Evolutionary conservation across 2,888 invertebrate species (phyloP), one percentile per base, ranked within the genome.

Genomic region (Ormyrus rosae): DNA sequence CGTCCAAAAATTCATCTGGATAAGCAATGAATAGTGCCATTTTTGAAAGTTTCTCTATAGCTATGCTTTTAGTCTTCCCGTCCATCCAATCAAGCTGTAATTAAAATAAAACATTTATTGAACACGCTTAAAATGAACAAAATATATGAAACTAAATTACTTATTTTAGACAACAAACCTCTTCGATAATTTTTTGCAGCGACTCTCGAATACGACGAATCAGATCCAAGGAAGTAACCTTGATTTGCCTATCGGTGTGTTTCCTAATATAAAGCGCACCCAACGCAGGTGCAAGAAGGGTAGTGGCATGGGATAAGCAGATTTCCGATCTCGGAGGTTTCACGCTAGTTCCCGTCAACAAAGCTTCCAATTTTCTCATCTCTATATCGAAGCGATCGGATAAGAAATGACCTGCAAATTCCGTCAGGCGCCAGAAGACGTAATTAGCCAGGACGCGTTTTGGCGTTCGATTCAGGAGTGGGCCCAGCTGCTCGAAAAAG

Each of bases 1-100:
- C 93, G 86, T 97, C 95, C 69, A 97, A 91, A 88, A 98, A 93
- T 90, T 97, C 98, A 86, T 95, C 95, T 0, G 98, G 98, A 90
- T 98, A 98, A 0, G 97, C 98, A 87, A 98, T 97, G 89, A 98
- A 96, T 0, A 96, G 94, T 1, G 95, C 93, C 95, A 98, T 98
- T 0, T 95, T 93, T 79, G 94, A 93, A 0, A 96, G 95, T 89
- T 97, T 97, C 79, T 95, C 94, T 81, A 96, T 90, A 0, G 97
- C 97, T 79, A 94, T 94, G 83, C 92, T 90, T 69, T 94, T 94
- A 0, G 98, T 98, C 83, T 92, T 91, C 0, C 94, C 93, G 88
- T 98, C 98, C 98, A 99, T 98, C 98, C 98, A 99, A 65, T 95
- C 95, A 8, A 97, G 84, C 88, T 88, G 2, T 6, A 7, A 55